These are phyloP conservation scores for Uria aalge DNA, from an alignment of 2,113 vertebrate genomes.

Conservation along the genomic window DNA sequence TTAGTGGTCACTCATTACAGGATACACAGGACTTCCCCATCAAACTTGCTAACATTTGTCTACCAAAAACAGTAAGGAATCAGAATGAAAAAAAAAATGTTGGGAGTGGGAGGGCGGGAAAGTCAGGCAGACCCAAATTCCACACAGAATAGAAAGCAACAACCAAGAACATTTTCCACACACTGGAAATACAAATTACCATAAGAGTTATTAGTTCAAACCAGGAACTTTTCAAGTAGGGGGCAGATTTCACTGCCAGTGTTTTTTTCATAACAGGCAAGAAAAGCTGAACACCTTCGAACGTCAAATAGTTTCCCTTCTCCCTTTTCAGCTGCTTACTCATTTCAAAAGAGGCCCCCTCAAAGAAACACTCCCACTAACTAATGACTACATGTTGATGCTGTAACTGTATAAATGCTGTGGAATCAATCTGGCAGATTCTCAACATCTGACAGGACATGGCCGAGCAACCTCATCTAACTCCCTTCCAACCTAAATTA, in stretches of 20 bases:
- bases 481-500: not conserved
- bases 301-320: not conserved
- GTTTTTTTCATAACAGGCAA: not conserved
- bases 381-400: not conserved
- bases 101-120: not conserved
- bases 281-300: not conserved
- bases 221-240: not conserved
- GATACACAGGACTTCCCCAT: not conserved
- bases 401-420: not conserved
- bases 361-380: not conserved
- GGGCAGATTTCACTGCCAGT: not conserved
- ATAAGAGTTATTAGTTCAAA: conserved; percentile 12
- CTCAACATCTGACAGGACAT: not conserved
- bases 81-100: not conserved
- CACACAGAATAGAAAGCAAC: conserved; percentile 28
- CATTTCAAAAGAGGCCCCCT: not conserved
- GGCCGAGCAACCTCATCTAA: not conserved
- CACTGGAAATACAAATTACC: not conserved
- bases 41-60: not conserved
- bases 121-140: conserved; percentile 37
- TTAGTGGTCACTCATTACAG: not conserved
- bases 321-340: not conserved
- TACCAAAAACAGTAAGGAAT: not conserved
- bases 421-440: not conserved
- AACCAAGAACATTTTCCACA: not conserved